These are phyloP conservation scores for Xenops minutus DNA, from an alignment of 2,797 vertebrate genomes.

Conservation along the genomic window DNA sequence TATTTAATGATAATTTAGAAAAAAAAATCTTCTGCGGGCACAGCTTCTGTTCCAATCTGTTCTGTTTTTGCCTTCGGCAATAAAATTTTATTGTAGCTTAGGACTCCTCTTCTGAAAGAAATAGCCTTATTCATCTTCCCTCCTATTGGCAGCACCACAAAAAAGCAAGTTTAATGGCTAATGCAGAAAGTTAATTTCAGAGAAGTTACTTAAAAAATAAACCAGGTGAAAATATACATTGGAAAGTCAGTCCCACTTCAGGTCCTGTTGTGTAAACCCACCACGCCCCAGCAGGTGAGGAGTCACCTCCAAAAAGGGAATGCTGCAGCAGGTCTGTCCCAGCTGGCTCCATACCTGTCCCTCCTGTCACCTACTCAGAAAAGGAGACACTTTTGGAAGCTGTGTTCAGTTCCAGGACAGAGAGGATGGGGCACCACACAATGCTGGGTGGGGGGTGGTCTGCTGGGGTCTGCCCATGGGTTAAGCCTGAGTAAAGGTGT, in stretches of 20 bases:
- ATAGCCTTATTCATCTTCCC: background rate
- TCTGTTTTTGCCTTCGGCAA: constrained; percentile 19
- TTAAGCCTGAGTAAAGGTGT: background rate
- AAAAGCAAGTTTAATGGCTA: background rate
- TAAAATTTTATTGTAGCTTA: constrained; percentile 9
- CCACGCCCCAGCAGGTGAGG: background rate
- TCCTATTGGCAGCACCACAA: background rate
- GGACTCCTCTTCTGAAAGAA: constrained; percentile 7
- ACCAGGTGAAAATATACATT: background rate
- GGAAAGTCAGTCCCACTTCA: background rate
- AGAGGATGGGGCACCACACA: background rate
- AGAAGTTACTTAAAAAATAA: background rate
- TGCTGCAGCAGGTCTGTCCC: background rate
- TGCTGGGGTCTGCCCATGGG: background rate
- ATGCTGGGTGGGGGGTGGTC: background rate
- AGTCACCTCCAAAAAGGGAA: background rate
- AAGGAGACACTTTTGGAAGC: background rate
- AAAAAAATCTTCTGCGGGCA: constrained; percentile 8
- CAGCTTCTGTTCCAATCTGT: constrained; percentile 42
- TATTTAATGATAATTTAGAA: constrained; percentile 1
- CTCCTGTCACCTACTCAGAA: background rate
- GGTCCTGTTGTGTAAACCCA: background rate
- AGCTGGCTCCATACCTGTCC: background rate
- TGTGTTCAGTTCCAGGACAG: background rate
- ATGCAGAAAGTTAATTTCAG: background rate